phyloP scores from a whole-genome alignment of 2,113 vertebrate genomes.

The Chionodraco myersi region DNA sequence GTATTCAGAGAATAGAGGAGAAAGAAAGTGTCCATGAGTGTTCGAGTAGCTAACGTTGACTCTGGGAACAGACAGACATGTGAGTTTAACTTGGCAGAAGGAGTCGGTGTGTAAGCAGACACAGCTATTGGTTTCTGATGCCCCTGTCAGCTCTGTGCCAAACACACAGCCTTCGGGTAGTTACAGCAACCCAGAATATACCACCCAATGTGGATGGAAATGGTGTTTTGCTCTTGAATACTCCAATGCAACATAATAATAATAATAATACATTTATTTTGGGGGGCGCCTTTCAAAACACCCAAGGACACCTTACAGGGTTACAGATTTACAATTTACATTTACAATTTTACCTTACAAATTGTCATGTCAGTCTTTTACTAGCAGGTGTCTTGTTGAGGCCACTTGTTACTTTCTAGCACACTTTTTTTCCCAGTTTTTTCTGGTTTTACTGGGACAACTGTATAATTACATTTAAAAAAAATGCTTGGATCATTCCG shows the following conservation, averaged over 20 bases:
- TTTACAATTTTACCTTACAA: too few species aligned
- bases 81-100: constrained; percentile 85
- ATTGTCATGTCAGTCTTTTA: background rate
- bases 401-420: background rate
- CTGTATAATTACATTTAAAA: background rate
- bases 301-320: too few species aligned
- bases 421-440: background rate
- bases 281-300: too few species aligned
- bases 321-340: too few species aligned
- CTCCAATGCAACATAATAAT: background rate
- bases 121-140: constrained; percentile 89
- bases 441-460: background rate
- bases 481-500: background rate
- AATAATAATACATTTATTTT: too few species aligned
- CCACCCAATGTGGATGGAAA: constrained; percentile 48
- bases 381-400: constrained; percentile 13
- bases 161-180: constrained; percentile 82
- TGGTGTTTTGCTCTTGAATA: constrained; percentile 27
- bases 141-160: constrained; percentile 82
- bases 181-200: constrained; percentile 63
- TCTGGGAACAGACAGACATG: constrained; percentile 65
- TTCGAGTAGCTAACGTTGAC: constrained; percentile 28
- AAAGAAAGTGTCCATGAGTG: constrained; percentile 9
- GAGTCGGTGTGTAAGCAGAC: constrained; percentile 78
- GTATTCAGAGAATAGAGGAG: background rate